Evolutionary conservation across 2,888 invertebrate genomes (phyloP), one percentile per base, ranked within the genome.

Genomic region (Philhelius pedissequus): DNA sequence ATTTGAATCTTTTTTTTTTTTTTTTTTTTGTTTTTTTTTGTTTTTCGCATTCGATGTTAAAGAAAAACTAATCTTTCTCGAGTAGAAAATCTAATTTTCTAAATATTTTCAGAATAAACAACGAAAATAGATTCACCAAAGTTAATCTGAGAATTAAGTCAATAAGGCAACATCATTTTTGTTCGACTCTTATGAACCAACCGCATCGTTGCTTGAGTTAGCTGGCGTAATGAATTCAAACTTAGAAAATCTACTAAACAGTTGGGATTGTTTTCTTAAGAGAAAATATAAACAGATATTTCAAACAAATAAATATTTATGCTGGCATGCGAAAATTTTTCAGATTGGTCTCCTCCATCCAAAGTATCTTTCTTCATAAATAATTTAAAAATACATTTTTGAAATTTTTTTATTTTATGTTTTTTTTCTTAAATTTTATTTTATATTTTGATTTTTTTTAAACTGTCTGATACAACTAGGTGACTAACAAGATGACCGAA

Each of bases 71-170:
- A 43, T 20, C 35, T 18, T 38, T 20, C 4, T 45, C 30, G n/a
- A 62, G 4, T 20, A 20, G 62, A 45, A 62, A 62, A 64, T 38
- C 54, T 58, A 27, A 68, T 75, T 83, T 75, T 84, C 70, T 69
- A 80, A 80, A 84, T 84, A 76, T 80, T 80, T 79, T 84, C 75
- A 60, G 84, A 84, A 80, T 52, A 75, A 84, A 79, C 75, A 84
- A 30, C 80, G 18, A 80, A 84, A 84, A 84, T 84, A 84, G 84
- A 80, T 80, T 71, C 68, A 76, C 84, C 68, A 76, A 75, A 84
- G 84, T 76, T 84, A 84, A 84, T 84, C 84, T 84, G 50, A 62
- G 80, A 84, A 80, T 76, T 62, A 76, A 84, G 80, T 80, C 84
- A 84, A 80, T 79, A 80, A 80, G 80, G 70, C 79, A 69, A 40